Evolutionary conservation across 1,140 invertebrate species (phyloP).

Genomic region (Zeugodacus cucurbitae): DNA sequence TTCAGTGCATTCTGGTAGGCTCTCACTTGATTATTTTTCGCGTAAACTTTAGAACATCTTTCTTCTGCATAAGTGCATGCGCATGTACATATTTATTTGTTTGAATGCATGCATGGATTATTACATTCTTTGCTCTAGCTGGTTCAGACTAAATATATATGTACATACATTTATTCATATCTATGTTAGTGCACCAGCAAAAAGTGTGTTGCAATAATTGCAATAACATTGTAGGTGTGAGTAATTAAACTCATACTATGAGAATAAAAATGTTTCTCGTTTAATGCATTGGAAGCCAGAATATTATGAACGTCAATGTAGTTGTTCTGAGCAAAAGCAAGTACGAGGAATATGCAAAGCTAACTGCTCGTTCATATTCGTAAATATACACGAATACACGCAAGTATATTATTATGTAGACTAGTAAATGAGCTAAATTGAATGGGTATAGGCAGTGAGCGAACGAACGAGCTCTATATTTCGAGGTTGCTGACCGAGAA

Average conservation of each 20-base stretch:
- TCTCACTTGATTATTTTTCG: background rate
- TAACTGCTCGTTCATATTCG: background rate
- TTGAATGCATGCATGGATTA: background rate
- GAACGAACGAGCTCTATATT: constrained; percentile 59
- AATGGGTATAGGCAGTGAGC: background rate
- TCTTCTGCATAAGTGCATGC: constrained; percentile 9
- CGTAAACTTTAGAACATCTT: constrained; percentile 28
- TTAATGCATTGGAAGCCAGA: background rate
- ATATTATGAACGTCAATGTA: background rate
- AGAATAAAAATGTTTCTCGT: background rate
- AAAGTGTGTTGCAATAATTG: background rate
- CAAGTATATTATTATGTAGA: background rate
- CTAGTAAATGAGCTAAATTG: background rate
- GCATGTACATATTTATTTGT: background rate
- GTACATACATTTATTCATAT: too few species aligned
- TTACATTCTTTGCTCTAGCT: constrained; percentile 2
- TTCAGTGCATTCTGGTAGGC: background rate
- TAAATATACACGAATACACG: background rate
- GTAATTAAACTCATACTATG: background rate
- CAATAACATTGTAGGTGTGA: constrained; percentile 4
- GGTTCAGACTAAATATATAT: background rate
- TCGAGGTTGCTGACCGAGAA: constrained; percentile 66
- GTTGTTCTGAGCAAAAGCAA: background rate
- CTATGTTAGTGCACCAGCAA: background rate
- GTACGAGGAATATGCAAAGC: background rate